These are phyloP conservation scores for Equus quagga DNA, from an alignment of 2,113 vertebrate genomes.

Conservation along the genomic window DNA sequence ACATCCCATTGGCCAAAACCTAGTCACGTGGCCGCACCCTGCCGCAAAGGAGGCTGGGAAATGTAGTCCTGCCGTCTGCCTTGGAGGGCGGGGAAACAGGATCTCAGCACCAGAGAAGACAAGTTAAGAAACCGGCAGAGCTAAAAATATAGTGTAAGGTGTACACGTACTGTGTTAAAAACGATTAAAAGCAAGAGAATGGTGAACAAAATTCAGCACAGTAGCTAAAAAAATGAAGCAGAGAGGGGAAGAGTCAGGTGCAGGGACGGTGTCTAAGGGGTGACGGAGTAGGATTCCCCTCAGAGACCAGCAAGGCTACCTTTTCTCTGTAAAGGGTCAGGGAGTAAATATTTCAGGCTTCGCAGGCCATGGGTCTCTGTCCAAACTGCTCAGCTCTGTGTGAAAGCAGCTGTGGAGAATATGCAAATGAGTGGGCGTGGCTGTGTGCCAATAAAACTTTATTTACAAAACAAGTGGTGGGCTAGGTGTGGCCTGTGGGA, in stretches of 20 bases:
- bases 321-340: not conserved
- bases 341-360: not conserved
- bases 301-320: not conserved
- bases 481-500: not conserved
- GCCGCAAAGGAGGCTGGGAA: conserved; percentile 10
- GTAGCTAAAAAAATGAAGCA: not conserved
- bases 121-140: not conserved
- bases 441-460: not conserved
- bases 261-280: not conserved
- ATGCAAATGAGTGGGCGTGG: not conserved
- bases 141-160: not conserved
- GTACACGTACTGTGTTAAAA: not conserved
- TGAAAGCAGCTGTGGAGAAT: not conserved
- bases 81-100: no score
- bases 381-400: not conserved
- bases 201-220: not conserved
- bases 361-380: not conserved
- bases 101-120: not conserved
- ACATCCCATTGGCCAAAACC: not conserved
- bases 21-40: not conserved
- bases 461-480: not conserved
- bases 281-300: not conserved
- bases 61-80: not conserved
- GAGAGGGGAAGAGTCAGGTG: not conserved
- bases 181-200: not conserved